Evolutionary conservation across 2,797 vertebrate genomes (phyloP), one percentile per base, ranked within the genome.

Genomic region (Danio tinwini): DNA sequence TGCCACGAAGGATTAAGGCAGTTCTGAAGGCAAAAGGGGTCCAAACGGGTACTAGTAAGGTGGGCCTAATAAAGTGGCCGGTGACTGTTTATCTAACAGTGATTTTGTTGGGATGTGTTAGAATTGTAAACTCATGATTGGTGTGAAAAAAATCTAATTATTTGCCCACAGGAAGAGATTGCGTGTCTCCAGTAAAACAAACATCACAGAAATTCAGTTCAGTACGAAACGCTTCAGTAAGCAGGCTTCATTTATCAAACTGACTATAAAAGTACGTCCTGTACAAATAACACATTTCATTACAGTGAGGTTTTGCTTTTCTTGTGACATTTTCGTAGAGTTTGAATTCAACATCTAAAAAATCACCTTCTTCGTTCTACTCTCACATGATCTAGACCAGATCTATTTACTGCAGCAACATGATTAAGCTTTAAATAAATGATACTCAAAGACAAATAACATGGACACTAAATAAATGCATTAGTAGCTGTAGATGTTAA

Each of bases 101-200:
- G 3, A 29, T 29, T 29, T 29, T 29, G 29, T 29, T 29, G 29
- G 29, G 29, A 29, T 29, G 29, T 29, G 29, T 29, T 29, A 29
- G 29, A n/a, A 29, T 29, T 29, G 29, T 29, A 29, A 42, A 53
- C 39, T 47, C 63, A 42, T 59, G 64, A 74, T 62, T 29, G 39
- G n/a, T 74, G 76, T n/a, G 21, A 12, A 74, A n/a, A 56, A 78
- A 74, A 79, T 79, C n/a, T 3, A 74, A 82, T 75, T 19, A 44
- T 50, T 44, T 58, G 10, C 50, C 11, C 16, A 14, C 59, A 40
- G 37, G 73, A 67, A 76, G 58, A 50, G 39, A 64, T 74, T 79
- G 64, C 16, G 49, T 72, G 68, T 80, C 45, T 45, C 9, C 6
- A 53, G 44, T 29, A 52, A 76, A 69, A 53, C 29, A 76, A 79